phyloP scores from a whole-genome alignment of 2,888 invertebrate species.

The Pristionchus japonicus region DNA sequence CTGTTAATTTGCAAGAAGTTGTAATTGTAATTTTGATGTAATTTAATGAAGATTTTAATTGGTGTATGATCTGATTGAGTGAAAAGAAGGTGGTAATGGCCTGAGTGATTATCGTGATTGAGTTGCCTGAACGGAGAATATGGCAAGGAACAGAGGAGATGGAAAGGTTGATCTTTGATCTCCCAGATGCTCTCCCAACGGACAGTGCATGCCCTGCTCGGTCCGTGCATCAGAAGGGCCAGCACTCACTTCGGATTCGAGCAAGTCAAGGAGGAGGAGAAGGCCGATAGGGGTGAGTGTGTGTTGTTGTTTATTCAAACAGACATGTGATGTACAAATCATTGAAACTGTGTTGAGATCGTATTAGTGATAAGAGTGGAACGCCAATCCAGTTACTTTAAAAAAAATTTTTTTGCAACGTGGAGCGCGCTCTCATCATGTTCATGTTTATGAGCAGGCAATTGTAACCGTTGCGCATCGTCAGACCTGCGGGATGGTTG shows the following conservation, averaged over 20 bases:
- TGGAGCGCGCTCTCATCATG: no score
- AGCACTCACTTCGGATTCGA: conserved; percentile 73
- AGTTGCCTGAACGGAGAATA: neutral
- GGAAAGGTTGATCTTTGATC: neutral
- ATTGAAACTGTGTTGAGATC: neutral
- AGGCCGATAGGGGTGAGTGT: conserved; percentile 62
- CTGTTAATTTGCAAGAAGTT: neutral
- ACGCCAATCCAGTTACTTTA: neutral
- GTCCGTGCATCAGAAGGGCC: neutral
- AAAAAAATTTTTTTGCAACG: no score
- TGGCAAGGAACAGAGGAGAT: neutral
- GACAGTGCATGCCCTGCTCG: neutral
- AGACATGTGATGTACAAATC: neutral
- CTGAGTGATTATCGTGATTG: conserved; percentile 7
- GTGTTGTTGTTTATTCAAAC: neutral
- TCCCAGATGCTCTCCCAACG: neutral
- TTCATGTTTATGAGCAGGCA: no score
- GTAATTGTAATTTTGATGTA: neutral
- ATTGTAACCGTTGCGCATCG: no score
- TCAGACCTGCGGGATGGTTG: neutral
- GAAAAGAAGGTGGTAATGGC: neutral
- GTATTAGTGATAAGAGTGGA: neutral
- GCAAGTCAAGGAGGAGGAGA: conserved; percentile 68
- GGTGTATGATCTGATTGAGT: neutral
- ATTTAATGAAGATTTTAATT: neutral